Evolutionary conservation across 2,797 vertebrate genomes (phyloP), one percentile per base, ranked within the genome.

Genomic region (Mormyrus hasselquistii): DNA sequence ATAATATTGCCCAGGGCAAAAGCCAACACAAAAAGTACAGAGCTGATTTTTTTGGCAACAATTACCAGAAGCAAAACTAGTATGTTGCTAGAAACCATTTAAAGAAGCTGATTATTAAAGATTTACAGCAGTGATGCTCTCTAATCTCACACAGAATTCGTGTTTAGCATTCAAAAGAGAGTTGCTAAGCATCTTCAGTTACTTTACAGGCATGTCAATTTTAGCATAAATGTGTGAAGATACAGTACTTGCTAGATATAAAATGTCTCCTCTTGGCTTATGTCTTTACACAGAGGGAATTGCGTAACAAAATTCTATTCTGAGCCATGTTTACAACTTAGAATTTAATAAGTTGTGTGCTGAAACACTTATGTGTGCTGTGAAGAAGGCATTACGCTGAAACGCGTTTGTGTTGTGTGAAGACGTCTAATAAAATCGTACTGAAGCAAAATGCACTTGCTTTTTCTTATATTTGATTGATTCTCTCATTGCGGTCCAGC

Each of bases 21-120:
- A 88, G 38, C 52, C 89, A 90, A 90, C 22, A 53, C 50, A 86
- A 53, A 86, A 29, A 52, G 29, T 52, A 50, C 22, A 55, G 47
- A 86, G 49, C 22, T 52, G 14, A 86, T 53, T 38, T 50, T 82
- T 82, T 82, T 47, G 76, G 76, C 50, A 55, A 52, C 44, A 52
- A 52, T 22, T 85, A 52, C 82, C 49, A 12, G 44, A 85, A 86
- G 84, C n/a, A 49, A 86, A 49, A 86, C 22, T 86, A 86, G 41
- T 47, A 44, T 44, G 41, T 19, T 82, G 41, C 76, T 47, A 47
- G 76, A 44, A 44, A 41, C 76, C 29, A 86, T 86, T 52, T 86
- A 53, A 52, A 3, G 52, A 86, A 86, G 84, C 50, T 38, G 22
- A 29, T 34, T 52, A 49, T 38, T 29, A 25, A 86, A 86, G 29